Percentiles rank a stretch among this genome's conserved stretches.
Evolutionary conservation across 2,797 vertebrate species (phyloP).

Genomic region (Acropternis orthonyx): DNA sequence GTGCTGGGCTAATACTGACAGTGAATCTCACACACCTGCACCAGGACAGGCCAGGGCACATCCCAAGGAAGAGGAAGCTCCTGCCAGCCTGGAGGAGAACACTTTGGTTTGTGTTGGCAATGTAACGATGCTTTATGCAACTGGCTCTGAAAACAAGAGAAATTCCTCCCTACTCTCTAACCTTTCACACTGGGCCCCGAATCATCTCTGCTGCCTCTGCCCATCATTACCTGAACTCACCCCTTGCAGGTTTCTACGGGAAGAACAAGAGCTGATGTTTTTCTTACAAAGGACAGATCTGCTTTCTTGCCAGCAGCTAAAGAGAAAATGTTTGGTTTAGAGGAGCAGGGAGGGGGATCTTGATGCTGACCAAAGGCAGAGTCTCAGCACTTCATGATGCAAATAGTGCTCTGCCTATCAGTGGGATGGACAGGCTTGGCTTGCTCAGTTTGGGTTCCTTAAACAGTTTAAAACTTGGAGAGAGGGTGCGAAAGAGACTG

Average conservation of each 20-base stretch:
- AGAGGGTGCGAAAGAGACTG: neutral
- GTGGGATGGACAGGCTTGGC: constrained; percentile 28
- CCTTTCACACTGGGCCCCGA: neutral
- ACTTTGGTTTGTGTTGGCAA: neutral
- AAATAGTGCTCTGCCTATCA: neutral
- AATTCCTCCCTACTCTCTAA: neutral
- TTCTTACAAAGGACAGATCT: neutral
- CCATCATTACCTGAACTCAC: neutral
- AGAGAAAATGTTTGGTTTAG: neutral
- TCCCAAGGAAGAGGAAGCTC: neutral
- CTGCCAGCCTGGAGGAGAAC: neutral
- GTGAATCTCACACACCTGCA: neutral
- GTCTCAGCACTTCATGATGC: neutral
- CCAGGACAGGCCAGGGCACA: neutral
- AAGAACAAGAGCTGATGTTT: neutral
- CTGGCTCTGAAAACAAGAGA: neutral
- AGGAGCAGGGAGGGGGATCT: neutral
- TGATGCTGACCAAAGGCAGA: neutral
- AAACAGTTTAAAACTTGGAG: neutral
- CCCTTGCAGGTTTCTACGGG: rapidly evolving
- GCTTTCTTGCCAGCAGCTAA: neutral
- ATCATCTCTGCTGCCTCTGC: neutral
- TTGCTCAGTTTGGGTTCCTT: neutral
- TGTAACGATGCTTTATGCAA: neutral
- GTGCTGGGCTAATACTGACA: neutral